Conservation (phyloP, 2,797 vertebrate genomes). For the Darevskia mixta region DNA sequence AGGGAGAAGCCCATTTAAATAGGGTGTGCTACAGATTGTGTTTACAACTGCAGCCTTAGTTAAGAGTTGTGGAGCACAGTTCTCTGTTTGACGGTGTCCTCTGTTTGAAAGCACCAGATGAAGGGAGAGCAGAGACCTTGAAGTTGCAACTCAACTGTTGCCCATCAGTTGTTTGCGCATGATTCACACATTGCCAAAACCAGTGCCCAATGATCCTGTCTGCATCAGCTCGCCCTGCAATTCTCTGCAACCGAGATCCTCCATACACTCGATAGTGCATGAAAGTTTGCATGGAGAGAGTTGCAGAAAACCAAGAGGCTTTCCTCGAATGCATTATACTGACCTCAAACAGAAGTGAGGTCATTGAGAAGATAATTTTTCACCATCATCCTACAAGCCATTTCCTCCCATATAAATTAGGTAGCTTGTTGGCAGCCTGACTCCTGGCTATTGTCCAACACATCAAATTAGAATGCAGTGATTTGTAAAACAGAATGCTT, state of each 20-base stretch:
- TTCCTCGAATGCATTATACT: conserved; percentile 4
- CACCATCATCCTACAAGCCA: conserved; percentile 34
- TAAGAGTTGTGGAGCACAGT: too few relatives aligned
- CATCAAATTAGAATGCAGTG: conserved; percentile 45
- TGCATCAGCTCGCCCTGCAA: not conserved
- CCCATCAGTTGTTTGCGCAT: too few relatives aligned
- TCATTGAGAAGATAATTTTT: conserved; percentile 29
- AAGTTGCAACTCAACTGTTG: too few relatives aligned
- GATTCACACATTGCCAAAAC: not conserved
- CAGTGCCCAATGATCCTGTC: not conserved
- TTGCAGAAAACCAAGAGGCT: not conserved
- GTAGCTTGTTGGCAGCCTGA: conserved; percentile 37
- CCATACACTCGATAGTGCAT: not conserved
- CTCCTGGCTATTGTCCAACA: conserved; percentile 46
- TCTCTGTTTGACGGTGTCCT: too few relatives aligned
- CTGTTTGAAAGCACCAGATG: too few relatives aligned
- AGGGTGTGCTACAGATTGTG: too few relatives aligned
- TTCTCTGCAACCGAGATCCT: not conserved
- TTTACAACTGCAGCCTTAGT: too few relatives aligned
- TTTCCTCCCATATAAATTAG: conserved; percentile 47
- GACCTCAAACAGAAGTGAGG: conserved; percentile 20
- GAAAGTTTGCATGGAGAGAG: not conserved
- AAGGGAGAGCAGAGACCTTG: too few relatives aligned
- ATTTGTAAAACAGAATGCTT: conserved; percentile 37
- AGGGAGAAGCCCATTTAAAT: too few relatives aligned